phyloP scores from a whole-genome alignment of 2,888 invertebrate species.

The Drosophila dives region DNA sequence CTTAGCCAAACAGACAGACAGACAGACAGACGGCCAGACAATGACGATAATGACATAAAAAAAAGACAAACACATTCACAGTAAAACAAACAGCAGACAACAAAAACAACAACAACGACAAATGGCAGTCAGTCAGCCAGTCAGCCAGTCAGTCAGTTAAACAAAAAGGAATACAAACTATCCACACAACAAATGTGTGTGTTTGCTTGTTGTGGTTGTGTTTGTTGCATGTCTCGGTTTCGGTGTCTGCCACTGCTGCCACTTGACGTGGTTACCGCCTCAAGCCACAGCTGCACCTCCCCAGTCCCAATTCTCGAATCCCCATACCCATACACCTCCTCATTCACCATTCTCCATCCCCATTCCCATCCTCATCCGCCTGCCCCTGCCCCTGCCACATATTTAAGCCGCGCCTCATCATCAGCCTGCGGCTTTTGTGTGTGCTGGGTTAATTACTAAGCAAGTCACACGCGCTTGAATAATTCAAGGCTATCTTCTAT shows the following conservation, averaged over 20 bases:
- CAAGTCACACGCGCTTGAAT: constrained; percentile 81
- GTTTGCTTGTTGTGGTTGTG: constrained; percentile 14
- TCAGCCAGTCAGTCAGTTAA: constrained; percentile 32
- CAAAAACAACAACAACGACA: constrained; percentile 45
- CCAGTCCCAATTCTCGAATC: background rate
- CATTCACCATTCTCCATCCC: constrained; percentile 13
- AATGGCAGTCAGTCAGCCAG: constrained; percentile 27
- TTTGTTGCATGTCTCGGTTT: constrained; percentile 50
- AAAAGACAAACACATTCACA: constrained; percentile 36
- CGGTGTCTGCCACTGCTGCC: constrained; percentile 68
- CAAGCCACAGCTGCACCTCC: constrained; percentile 26
- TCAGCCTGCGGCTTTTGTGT: constrained; percentile 72
- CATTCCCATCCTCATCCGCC: constrained; percentile 3
- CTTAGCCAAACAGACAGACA: constrained; percentile 38
- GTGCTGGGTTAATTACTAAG: constrained; percentile 79
- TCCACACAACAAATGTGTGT: constrained; percentile 34
- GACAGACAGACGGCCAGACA: constrained; percentile 49
- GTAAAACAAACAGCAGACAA: constrained; percentile 61
- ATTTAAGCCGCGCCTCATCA: constrained; percentile 67
- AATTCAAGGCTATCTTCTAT: constrained; percentile 75
- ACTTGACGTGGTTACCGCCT: constrained; percentile 67
- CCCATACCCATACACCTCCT: constrained; percentile 8
- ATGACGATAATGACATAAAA: constrained; percentile 66
- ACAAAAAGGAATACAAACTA: constrained; percentile 60
- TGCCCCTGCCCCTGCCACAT: constrained; percentile 11